Percentiles rank a stretch among this genome's conserved stretches.
Evolutionary conservation across 2,113 vertebrate genomes (phyloP).

Genomic region (Burhinus bistriatus): DNA sequence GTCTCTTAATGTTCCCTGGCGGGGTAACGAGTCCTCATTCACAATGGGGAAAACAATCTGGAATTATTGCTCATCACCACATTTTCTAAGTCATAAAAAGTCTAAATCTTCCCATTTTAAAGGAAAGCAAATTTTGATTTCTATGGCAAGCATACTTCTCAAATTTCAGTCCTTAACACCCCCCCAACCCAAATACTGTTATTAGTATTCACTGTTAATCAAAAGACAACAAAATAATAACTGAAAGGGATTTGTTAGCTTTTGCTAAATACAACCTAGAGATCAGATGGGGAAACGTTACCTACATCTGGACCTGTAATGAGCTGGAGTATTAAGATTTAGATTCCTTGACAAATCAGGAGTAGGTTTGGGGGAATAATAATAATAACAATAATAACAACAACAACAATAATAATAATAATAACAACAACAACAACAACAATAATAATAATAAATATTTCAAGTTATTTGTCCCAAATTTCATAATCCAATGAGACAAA

Average conservation of each 20-base stretch:
- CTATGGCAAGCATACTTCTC: background rate
- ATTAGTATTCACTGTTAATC: background rate
- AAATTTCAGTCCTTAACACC: background rate
- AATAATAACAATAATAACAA: background rate
- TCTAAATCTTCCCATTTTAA: background rate
- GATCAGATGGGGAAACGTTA: fast-evolving
- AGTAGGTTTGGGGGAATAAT: background rate
- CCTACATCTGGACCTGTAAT: background rate
- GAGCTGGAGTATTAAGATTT: background rate
- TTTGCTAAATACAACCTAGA: background rate
- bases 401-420: too few species aligned
- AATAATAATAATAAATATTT: background rate
- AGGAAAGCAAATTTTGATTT: background rate
- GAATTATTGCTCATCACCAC: background rate
- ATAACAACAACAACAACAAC: too few species aligned
- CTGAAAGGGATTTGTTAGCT: background rate
- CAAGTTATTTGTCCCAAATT: background rate
- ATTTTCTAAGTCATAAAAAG: background rate
- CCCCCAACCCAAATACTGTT: background rate
- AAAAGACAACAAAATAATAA: background rate
- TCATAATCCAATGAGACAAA: background rate
- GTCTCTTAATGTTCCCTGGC: background rate
- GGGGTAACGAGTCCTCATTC: background rate
- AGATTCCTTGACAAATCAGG: background rate
- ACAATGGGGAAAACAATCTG: background rate